A percentile compares a stretch with the other conserved stretches of the same genome.
Conservation (phyloP, 2,888 invertebrate genomes). For the Acrocyrtus sp. region DNA sequence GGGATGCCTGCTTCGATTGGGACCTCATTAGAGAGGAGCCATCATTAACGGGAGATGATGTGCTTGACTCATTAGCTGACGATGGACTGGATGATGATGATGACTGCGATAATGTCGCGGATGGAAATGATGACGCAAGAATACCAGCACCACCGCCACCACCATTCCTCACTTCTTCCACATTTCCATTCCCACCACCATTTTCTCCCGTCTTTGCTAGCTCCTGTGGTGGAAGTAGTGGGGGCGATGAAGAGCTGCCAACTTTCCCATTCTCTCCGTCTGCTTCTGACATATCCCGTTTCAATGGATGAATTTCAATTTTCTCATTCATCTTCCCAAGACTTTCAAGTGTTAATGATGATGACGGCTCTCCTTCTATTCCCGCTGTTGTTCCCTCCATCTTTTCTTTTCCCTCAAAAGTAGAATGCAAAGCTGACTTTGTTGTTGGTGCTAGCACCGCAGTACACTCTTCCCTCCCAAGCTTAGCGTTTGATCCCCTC, state of each 20-base stretch:
- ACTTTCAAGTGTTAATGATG: slow-evolving; percentile 50
- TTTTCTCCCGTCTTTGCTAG: not conserved
- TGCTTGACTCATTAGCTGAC: slow-evolving; percentile 41
- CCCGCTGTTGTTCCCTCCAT: no score
- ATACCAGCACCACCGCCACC: not conserved
- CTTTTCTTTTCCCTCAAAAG: no score
- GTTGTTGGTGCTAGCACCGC: slow-evolving; percentile 2
- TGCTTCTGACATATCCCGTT: slow-evolving; percentile 42
- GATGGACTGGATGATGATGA: slow-evolving; percentile 29
- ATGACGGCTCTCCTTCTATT: not conserved
- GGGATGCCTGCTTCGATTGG: slow-evolving; percentile 49
- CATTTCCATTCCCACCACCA: not conserved
- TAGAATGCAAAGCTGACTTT: no score
- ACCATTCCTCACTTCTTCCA: slow-evolving; percentile 10
- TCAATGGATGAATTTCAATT: slow-evolving; percentile 46
- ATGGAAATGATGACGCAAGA: slow-evolving; percentile 22
- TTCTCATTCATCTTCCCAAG: slow-evolving; percentile 33
- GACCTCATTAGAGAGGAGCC: slow-evolving; percentile 48
- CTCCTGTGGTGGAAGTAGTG: not conserved
- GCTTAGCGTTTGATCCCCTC: slow-evolving; percentile 1
- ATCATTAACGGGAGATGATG: slow-evolving; percentile 53
- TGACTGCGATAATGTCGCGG: slow-evolving; percentile 18
- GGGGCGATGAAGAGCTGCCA: not conserved
- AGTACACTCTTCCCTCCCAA: no score
- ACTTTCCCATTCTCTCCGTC: slow-evolving; percentile 24